Conservation (phyloP, 2,888 invertebrate species). For the Agrotis segetum region DNA sequence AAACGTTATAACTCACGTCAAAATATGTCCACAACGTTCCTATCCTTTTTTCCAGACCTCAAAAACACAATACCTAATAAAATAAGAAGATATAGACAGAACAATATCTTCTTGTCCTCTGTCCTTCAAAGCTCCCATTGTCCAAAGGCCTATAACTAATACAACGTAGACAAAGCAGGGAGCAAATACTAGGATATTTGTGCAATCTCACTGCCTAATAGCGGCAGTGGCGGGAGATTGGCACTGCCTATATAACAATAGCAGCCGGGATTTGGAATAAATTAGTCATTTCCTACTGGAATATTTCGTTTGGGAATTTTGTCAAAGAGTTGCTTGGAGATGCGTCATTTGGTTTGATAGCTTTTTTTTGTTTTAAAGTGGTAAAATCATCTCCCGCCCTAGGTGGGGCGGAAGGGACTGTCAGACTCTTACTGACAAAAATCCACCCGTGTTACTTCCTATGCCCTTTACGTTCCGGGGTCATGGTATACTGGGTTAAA, state of each 20-base stretch:
- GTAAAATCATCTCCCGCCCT: no score
- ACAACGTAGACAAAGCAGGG: constrained; percentile 12
- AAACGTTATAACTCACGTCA: no score
- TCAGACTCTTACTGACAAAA: no score
- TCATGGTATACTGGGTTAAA: no score
- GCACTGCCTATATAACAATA: constrained; percentile 56
- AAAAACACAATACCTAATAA: no score
- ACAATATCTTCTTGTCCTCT: background rate
- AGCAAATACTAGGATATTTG: constrained; percentile 23
- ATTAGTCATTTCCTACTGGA: constrained; percentile 64
- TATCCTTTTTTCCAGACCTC: no score
- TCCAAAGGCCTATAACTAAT: constrained; percentile 6
- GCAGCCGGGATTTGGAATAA: constrained; percentile 64
- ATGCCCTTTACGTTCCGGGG: no score
- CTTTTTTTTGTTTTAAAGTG: no score
- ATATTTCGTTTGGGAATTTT: constrained; percentile 56
- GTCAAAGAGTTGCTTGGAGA: constrained; percentile 51
- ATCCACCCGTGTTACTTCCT: no score
- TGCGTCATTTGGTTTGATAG: background rate
- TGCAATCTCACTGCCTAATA: constrained; percentile 35
- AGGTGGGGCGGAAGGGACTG: no score
- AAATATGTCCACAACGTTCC: no score
- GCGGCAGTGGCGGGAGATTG: constrained; percentile 45
- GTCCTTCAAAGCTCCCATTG: background rate
- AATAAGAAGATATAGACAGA: no score